Conservation (phyloP, 2,888 invertebrate species). For the Caradrina kadenii region DNA sequence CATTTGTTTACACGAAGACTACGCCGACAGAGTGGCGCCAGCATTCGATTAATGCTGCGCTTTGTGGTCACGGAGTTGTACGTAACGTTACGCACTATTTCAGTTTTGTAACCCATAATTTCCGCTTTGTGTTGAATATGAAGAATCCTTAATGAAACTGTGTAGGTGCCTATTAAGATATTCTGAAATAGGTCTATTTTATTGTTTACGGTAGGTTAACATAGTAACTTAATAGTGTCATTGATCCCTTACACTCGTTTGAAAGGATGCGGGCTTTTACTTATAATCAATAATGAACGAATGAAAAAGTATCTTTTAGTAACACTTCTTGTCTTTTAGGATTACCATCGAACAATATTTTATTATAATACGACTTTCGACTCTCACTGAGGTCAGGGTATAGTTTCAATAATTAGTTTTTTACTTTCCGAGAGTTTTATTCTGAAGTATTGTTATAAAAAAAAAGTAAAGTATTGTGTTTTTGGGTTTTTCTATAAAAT, state of each 20-base stretch:
- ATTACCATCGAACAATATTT: slow-evolving; percentile 23
- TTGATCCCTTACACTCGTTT: slow-evolving; percentile 52
- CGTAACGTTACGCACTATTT: slow-evolving; percentile 12
- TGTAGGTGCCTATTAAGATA: neutral
- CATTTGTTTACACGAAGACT: slow-evolving; percentile 6
- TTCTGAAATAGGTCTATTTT: neutral
- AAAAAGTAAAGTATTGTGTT: too few relatives aligned
- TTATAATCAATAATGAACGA: slow-evolving; percentile 62
- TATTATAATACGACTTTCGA: slow-evolving; percentile 26
- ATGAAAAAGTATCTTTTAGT: slow-evolving; percentile 19
- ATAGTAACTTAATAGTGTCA: slow-evolving; percentile 39
- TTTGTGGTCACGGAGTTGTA: slow-evolving; percentile 24
- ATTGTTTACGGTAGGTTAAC: neutral
- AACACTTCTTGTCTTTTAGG: slow-evolving; percentile 23
- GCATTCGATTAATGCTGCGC: slow-evolving; percentile 30
- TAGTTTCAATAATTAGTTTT: slow-evolving; percentile 11
- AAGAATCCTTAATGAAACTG: neutral
- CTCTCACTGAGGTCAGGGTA: slow-evolving; percentile 5
- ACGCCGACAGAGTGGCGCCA: slow-evolving; percentile 45
- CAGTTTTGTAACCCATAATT: neutral
- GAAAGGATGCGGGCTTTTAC: slow-evolving; percentile 64
- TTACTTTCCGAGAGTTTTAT: neutral
- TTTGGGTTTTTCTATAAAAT: too few relatives aligned
- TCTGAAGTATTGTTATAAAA: too few relatives aligned
- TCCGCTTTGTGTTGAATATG: neutral